phyloP scores from a whole-genome alignment of 1,140 invertebrate species.

The Galendromus occidentalis region DNA sequence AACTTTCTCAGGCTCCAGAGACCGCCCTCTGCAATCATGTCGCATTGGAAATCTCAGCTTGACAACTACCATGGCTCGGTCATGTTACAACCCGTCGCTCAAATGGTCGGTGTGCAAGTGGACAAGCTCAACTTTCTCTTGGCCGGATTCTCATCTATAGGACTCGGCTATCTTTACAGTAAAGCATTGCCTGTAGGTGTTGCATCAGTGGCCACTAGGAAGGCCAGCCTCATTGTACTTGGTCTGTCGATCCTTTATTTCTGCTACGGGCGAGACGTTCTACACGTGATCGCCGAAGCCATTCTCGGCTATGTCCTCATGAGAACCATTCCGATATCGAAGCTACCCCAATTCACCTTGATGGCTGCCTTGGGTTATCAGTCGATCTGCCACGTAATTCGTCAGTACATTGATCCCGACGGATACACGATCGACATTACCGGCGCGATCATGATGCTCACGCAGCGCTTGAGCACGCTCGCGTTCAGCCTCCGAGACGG shows the following conservation, averaged over 20 bases:
- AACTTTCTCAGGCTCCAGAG: too few species aligned
- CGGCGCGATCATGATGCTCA: slow-evolving; percentile 88
- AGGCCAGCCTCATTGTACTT: background rate
- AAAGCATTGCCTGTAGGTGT: background rate
- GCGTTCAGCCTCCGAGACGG: slow-evolving; percentile 83
- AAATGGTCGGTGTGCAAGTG: background rate
- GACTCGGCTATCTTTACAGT: background rate
- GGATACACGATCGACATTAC: slow-evolving; percentile 8
- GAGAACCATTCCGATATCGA: background rate
- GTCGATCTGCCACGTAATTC: background rate
- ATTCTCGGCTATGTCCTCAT: background rate
- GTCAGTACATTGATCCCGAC: background rate
- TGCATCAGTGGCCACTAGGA: background rate
- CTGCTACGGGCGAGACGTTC: slow-evolving; percentile 2
- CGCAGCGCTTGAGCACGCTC: slow-evolving; percentile 77
- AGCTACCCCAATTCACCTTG: background rate
- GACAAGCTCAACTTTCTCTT: slow-evolving; percentile 8
- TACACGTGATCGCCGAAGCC: slow-evolving; percentile 1
- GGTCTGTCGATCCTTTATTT: slow-evolving; percentile 1
- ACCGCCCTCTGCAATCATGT: background rate
- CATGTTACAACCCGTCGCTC: background rate
- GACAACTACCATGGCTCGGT: slow-evolving; percentile 1
- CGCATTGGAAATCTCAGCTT: background rate
- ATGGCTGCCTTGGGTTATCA: background rate
- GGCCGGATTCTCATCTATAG: background rate